These are phyloP conservation scores for Bombus polaris DNA, from an alignment of 1,140 invertebrate species.

Conservation along the genomic window DNA sequence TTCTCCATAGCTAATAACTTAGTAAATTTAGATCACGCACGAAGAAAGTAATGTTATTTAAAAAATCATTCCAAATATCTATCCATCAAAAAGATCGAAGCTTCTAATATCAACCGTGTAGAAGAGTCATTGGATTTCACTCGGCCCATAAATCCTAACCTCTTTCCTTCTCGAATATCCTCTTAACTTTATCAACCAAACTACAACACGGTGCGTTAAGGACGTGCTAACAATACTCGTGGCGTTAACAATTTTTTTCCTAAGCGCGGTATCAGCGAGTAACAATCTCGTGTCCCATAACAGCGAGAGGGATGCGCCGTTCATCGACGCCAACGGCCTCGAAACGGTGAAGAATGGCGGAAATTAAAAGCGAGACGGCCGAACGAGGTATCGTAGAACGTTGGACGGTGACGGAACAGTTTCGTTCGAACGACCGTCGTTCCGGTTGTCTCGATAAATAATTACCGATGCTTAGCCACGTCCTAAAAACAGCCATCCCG, in stretches of 20 bases:
- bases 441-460: conserved; percentile 49
- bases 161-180: background rate
- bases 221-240: background rate
- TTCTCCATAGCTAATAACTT: too few relatives aligned
- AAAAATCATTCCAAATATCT: too few relatives aligned
- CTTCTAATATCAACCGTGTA: background rate
- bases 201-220: background rate
- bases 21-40: too few relatives aligned
- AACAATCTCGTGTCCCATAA: background rate
- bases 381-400: background rate
- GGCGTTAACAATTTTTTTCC: background rate
- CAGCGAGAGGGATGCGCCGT: background rate
- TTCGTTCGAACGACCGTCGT: conserved; percentile 30
- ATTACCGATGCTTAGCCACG: conserved; percentile 40
- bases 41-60: too few relatives aligned
- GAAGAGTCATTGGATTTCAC: background rate
- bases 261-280: background rate
- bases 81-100: too few relatives aligned
- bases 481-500: conserved; percentile 39
- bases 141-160: background rate
- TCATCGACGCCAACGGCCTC: background rate
- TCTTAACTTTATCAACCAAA: background rate
- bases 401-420: conserved; percentile 29
- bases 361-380: background rate
- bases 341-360: conserved; percentile 25